These are phyloP conservation scores for Drosophila flavopinicola DNA, from an alignment of 2,888 invertebrate genomes.

Conservation along the genomic window DNA sequence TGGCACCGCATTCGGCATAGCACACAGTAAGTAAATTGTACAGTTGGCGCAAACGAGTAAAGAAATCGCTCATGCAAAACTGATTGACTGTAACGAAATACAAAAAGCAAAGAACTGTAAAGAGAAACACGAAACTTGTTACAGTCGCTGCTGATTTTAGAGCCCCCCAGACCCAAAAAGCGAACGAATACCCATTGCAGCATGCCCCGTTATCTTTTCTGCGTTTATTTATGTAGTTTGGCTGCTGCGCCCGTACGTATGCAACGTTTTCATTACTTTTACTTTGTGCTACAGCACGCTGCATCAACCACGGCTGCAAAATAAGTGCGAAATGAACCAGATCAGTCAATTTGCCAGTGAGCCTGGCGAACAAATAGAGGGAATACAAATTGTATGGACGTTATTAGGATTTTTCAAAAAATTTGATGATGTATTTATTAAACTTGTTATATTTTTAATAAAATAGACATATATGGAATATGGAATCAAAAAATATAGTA, in stretches of 20 bases:
- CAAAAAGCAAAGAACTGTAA: slow-evolving; percentile 67
- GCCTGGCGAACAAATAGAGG: too few species aligned
- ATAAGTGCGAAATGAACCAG: background rate
- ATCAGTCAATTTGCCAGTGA: background rate
- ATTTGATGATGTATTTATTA: background rate
- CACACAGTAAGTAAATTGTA: slow-evolving; percentile 67
- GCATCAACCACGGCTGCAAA: slow-evolving; percentile 35
- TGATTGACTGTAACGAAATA: slow-evolving; percentile 78
- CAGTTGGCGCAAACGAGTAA: slow-evolving; percentile 78
- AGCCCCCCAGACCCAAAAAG: slow-evolving; percentile 17
- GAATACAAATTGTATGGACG: too few species aligned
- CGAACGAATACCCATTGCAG: slow-evolving; percentile 20
- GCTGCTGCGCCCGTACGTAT: slow-evolving; percentile 45
- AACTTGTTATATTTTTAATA: too few species aligned
- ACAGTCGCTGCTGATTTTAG: slow-evolving; percentile 75
- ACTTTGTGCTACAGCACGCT: slow-evolving; percentile 31
- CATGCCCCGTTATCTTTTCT: slow-evolving; percentile 63
- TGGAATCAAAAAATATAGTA: too few species aligned
- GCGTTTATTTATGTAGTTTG: slow-evolving; percentile 68
- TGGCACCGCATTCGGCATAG: background rate
- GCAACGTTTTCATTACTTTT: slow-evolving; percentile 67
- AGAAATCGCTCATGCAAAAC: slow-evolving; percentile 77
- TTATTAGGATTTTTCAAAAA: too few species aligned
- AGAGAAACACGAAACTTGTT: slow-evolving; percentile 70
- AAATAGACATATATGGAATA: too few species aligned